A percentile compares a stretch with the other conserved stretches of the same genome.
Conservation (phyloP, 53 echinoderm and acorn worm genomes). For the Astropecten irregularis region DNA sequence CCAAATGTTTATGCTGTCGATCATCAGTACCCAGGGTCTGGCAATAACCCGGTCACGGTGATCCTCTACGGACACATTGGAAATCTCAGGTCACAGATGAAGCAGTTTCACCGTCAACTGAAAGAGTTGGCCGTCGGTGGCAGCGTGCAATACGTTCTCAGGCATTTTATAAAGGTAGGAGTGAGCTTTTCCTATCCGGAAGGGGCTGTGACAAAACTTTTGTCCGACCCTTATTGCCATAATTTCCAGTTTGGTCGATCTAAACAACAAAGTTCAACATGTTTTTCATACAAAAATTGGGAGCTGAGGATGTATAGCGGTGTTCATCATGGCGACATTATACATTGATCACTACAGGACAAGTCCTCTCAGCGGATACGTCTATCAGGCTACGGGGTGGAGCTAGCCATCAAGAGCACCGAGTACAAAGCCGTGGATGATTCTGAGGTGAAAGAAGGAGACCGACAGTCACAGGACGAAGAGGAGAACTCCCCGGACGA, state of each 20-base stretch:
- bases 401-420: conserved; percentile 97
- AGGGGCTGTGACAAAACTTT: not conserved
- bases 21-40: conserved; percentile 76
- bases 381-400: conserved; percentile 94
- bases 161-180: conserved; percentile 89
- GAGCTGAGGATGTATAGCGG: too few species aligned
- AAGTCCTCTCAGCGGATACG: conserved; percentile 60
- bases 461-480: conserved; percentile 44
- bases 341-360: too few species aligned
- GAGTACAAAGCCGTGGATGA: conserved; percentile 98
- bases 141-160: conserved; percentile 76
- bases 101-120: conserved; percentile 71
- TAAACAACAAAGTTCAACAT: too few species aligned
- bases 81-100: conserved; percentile 58
- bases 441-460: conserved; percentile 82
- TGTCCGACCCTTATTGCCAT: too few species aligned
- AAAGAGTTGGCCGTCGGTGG: conserved; percentile 51
- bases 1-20: conserved; percentile 78
- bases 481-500: conserved; percentile 88
- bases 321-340: too few species aligned
- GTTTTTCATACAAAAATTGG: too few species aligned
- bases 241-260: too few species aligned
- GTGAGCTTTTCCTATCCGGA: not conserved
- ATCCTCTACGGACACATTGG: conserved; percentile 84
- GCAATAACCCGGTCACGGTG: conserved; percentile 63